Evolutionary conservation across 2,113 vertebrate genomes (phyloP).

Genomic region (Sitta europaea): DNA sequence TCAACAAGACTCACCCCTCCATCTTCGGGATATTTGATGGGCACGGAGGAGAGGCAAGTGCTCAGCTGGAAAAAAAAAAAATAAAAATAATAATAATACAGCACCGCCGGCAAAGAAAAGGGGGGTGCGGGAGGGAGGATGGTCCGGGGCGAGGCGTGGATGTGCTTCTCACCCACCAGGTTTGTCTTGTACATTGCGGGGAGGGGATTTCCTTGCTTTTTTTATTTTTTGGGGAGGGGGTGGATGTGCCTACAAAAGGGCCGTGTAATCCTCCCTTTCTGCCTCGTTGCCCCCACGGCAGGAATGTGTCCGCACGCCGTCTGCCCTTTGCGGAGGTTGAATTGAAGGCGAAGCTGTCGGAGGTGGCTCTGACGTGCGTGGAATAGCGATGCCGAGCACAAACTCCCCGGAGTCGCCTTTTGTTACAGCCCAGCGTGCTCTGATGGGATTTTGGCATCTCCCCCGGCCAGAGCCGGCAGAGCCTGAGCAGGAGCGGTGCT

Average conservation of each 20-base stretch:
- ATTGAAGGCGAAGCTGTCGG: not conserved
- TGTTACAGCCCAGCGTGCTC: not conserved
- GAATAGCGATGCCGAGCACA: not conserved
- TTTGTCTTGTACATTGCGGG: not conserved
- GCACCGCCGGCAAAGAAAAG: no score
- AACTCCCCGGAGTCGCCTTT: slow-evolving; percentile 39
- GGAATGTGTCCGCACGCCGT: not conserved
- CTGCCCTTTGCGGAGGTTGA: slow-evolving; percentile 4
- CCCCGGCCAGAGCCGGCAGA: not conserved
- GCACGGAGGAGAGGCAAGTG: slow-evolving; percentile 94
- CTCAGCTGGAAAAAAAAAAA: not conserved
- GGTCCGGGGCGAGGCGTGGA: not conserved
- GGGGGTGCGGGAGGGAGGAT: not conserved
- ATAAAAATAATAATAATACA: not conserved
- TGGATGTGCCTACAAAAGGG: no score
- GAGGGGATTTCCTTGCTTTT: not conserved
- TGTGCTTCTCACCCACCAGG: not conserved
- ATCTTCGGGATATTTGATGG: slow-evolving; percentile 98
- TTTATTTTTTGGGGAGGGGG: not conserved
- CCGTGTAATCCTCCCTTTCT: not conserved
- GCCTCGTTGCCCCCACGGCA: accelerated
- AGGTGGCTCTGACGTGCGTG: slow-evolving; percentile 19
- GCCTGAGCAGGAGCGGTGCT: not conserved
- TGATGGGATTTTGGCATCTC: not conserved
- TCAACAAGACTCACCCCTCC: slow-evolving; percentile 93